phyloP scores from a whole-genome alignment of 2,113 vertebrate species.

The Cheilinus undulatus region DNA sequence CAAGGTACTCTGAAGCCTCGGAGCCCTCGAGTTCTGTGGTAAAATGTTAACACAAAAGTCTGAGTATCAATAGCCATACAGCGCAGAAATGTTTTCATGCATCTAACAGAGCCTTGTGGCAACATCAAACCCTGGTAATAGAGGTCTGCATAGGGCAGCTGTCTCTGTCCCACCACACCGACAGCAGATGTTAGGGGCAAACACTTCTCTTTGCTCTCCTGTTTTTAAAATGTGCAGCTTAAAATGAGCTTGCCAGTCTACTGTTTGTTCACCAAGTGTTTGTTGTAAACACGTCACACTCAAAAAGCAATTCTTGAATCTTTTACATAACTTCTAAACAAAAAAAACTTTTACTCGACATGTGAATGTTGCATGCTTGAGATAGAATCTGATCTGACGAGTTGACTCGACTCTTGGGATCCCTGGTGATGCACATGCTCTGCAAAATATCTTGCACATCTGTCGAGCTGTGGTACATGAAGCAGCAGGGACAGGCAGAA shows the following conservation, averaged over 20 bases:
- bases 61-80: not conserved
- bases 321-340: not conserved
- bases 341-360: too few relatives aligned
- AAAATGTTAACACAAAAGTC: not conserved
- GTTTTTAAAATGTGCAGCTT: not conserved
- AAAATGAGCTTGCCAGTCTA: not conserved
- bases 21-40: conserved; percentile 1
- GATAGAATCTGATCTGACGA: not conserved
- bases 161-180: not conserved
- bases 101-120: conserved; percentile 15
- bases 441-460: not conserved
- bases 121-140: conserved; percentile 29
- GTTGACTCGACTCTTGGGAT: not conserved
- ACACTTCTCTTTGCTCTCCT: not conserved
- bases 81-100: conserved; percentile 10
- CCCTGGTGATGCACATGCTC: not conserved
- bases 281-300: not conserved
- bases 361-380: too few relatives aligned
- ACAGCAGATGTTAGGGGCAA: conserved; percentile 39
- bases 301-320: not conserved
- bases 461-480: not conserved
- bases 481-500: not conserved
- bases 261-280: not conserved
- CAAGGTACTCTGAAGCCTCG: not conserved
- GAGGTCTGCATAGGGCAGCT: conserved; percentile 15